Evolutionary conservation across 2,113 vertebrate species (phyloP).

Genomic region (Talpa occidentalis): DNA sequence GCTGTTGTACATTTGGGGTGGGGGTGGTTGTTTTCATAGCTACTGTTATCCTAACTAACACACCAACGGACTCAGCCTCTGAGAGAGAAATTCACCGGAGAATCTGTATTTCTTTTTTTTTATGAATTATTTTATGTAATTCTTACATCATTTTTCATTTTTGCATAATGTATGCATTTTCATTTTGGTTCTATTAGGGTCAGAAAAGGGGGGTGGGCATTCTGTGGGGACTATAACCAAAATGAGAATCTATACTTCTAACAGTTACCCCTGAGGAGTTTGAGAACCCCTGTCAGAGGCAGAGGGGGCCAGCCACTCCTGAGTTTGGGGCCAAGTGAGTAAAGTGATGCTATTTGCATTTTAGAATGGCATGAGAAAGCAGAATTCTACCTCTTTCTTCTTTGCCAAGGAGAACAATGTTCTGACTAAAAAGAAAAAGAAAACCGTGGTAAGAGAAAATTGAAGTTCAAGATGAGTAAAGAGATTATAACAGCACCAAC

Average conservation of each 20-base stretch:
- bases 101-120: slow-evolving; percentile 34
- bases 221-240: no score
- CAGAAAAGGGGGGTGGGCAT: no score
- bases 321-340: background rate
- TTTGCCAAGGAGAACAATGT: slow-evolving; percentile 21
- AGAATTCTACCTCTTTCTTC: slow-evolving; percentile 37
- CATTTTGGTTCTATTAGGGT: no score
- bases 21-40: background rate
- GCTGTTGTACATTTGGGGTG: background rate
- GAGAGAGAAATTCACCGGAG: slow-evolving; percentile 32
- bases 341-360: slow-evolving; percentile 14
- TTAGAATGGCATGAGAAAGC: background rate
- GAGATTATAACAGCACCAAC: slow-evolving; percentile 67
- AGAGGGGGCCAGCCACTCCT: background rate
- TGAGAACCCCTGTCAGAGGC: background rate
- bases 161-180: no score
- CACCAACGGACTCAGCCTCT: background rate
- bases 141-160: no score
- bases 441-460: slow-evolving; percentile 70
- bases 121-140: no score
- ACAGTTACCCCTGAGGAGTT: background rate
- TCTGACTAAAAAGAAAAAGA: slow-evolving; percentile 51
- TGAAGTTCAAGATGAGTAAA: slow-evolving; percentile 73
- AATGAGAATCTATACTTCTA: no score
- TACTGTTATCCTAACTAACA: background rate